Percentiles rank a stretch among this genome's conserved stretches.
These are phyloP conservation scores for Oncorhynchus tshawytscha DNA, from an alignment of 2,113 vertebrate genomes.

Conservation along the genomic window DNA sequence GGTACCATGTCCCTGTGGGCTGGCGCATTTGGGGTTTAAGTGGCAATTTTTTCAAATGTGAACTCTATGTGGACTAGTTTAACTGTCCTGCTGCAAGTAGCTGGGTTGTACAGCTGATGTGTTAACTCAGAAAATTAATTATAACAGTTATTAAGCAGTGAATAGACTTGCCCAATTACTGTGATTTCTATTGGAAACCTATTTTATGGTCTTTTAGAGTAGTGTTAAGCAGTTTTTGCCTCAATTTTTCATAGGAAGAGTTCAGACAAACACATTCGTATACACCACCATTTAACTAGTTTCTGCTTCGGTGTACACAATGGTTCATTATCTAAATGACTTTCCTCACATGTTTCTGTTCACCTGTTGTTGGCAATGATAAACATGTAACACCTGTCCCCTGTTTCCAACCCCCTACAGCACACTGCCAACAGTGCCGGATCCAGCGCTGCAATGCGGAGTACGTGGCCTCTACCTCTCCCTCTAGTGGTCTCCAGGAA, in stretches of 20 bases:
- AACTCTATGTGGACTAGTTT: conserved; percentile 49
- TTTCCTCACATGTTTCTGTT: too few relatives aligned
- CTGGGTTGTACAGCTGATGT: neutral
- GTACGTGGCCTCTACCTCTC: conserved; percentile 76
- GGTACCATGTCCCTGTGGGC: conserved; percentile 46
- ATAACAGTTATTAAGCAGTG: too few relatives aligned
- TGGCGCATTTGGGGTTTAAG: conserved; percentile 46
- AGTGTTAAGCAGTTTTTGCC: too few relatives aligned
- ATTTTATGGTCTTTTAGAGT: too few relatives aligned
- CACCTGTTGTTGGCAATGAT: neutral
- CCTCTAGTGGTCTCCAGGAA: conserved; percentile 72
- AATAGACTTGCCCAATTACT: too few relatives aligned
- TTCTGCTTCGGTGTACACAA: too few relatives aligned
- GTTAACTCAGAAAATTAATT: too few relatives aligned
- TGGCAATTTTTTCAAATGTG: conserved; percentile 50
- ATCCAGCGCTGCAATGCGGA: conserved; percentile 81
- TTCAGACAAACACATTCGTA: too few relatives aligned
- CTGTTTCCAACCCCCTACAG: conserved; percentile 46
- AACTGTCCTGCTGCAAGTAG: conserved; percentile 11
- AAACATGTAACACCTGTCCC: neutral
- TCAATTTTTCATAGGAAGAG: too few relatives aligned
- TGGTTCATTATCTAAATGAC: too few relatives aligned
- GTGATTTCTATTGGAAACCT: too few relatives aligned
- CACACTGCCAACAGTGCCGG: conserved; percentile 78
- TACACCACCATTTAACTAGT: neutral